Conservation (phyloP, 2,113 vertebrate species). For the Oncorhynchus clarkii region DNA sequence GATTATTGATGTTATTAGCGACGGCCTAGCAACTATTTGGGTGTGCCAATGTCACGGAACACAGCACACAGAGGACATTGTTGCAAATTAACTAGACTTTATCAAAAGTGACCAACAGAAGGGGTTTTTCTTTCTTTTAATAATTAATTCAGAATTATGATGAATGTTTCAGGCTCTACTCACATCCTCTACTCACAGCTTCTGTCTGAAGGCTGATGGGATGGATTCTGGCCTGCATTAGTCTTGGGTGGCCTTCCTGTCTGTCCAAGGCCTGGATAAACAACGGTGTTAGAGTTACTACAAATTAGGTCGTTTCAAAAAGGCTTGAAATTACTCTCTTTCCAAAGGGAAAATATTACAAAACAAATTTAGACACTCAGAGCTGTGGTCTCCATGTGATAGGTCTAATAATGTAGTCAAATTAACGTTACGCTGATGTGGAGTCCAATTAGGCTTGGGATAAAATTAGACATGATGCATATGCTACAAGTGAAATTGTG, state of each 20-base stretch:
- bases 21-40: too few species aligned
- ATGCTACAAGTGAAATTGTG: constrained; percentile 62
- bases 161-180: too few species aligned
- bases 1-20: background rate
- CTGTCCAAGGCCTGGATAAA: constrained; percentile 29
- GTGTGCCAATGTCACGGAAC: too few species aligned
- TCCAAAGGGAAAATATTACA: constrained; percentile 45
- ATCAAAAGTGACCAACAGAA: too few species aligned
- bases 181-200: too few species aligned
- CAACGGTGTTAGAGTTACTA: constrained; percentile 32
- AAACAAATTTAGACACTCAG: constrained; percentile 37
- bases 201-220: too few species aligned
- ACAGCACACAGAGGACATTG: too few species aligned
- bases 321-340: constrained; percentile 27
- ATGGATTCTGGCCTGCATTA: too few species aligned
- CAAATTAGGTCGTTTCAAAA: constrained; percentile 41
- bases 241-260: constrained; percentile 5
- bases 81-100: too few species aligned
- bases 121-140: too few species aligned
- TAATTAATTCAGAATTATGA: too few species aligned
- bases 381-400: constrained; percentile 25
- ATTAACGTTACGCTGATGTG: constrained; percentile 55
- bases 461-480: constrained; percentile 53
- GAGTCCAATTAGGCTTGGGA: constrained; percentile 34
- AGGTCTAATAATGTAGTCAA: constrained; percentile 42